A percentile compares a stretch with the other conserved stretches of the same genome.
These are phyloP conservation scores for Diabrotica undecimpunctata DNA, from an alignment of 1,140 invertebrate genomes.

Conservation along the genomic window DNA sequence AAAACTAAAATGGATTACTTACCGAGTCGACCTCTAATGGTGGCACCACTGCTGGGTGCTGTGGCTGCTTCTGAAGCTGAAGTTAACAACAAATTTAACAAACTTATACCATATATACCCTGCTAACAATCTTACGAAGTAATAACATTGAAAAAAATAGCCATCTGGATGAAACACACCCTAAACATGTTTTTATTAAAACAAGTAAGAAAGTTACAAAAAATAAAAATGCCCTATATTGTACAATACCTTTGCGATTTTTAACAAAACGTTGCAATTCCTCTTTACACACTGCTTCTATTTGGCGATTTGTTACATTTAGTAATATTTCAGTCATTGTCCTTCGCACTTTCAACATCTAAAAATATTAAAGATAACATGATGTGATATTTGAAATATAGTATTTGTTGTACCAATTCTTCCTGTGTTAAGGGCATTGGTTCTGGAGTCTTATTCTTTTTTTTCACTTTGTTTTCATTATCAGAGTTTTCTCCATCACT, in stretches of 20 bases:
- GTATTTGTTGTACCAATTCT: slow-evolving; percentile 50
- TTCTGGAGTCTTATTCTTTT: slow-evolving; percentile 25
- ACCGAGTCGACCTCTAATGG: slow-evolving; percentile 42
- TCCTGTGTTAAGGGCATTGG: slow-evolving; percentile 41
- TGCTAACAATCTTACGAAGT: slow-evolving; percentile 37
- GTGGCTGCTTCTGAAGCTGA: slow-evolving; percentile 43
- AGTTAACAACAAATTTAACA: slow-evolving; percentile 40
- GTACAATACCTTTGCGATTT: slow-evolving; percentile 44
- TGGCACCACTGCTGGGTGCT: slow-evolving; percentile 44
- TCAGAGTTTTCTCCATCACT: slow-evolving; percentile 44
- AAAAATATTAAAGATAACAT: slow-evolving; percentile 32
- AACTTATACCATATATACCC: slow-evolving; percentile 35
- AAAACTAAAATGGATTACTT: slow-evolving; percentile 27
- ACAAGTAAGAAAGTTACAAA: too few species aligned
- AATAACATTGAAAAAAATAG: slow-evolving; percentile 15
- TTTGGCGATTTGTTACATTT: slow-evolving; percentile 89
- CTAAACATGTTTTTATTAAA: neutral
- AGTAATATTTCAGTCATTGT: slow-evolving; percentile 88
- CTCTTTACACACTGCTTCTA: slow-evolving; percentile 75
- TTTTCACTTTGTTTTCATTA: slow-evolving; percentile 26
- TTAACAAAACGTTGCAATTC: slow-evolving; percentile 56
- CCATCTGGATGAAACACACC: neutral
- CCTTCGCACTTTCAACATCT: slow-evolving; percentile 86
- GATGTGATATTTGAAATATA: slow-evolving; percentile 19
- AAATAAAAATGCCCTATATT: slow-evolving; percentile 5